Evolutionary conservation across 2,797 vertebrate genomes (phyloP).

Genomic region (Peromyscus nudipes): DNA sequence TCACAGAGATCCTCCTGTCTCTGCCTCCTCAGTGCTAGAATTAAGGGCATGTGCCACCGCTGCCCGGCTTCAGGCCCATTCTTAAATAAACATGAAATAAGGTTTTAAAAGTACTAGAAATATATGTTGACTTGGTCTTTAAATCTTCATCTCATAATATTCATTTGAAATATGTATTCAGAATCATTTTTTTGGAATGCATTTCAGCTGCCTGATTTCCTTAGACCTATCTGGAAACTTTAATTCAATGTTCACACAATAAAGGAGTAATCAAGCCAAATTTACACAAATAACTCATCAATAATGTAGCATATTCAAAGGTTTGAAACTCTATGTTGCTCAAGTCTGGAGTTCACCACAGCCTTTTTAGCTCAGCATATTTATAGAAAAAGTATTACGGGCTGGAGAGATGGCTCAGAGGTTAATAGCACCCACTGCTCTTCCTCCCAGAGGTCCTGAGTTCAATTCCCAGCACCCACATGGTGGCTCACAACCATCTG

Average conservation of each 20-base stretch:
- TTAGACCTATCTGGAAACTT: neutral
- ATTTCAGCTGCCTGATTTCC: neutral
- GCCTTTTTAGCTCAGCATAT: constrained; percentile 2
- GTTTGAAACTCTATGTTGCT: neutral
- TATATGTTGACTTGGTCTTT: neutral
- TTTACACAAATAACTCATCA: constrained; percentile 47
- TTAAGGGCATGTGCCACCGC: too few relatives aligned
- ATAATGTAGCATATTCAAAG: constrained; percentile 35
- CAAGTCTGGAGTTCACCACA: constrained; percentile 38
- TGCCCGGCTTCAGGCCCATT: neutral
- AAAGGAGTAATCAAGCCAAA: neutral
- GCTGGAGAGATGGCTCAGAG: too few relatives aligned
- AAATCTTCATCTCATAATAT: neutral
- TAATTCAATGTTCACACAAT: constrained; percentile 23
- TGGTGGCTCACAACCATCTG: too few relatives aligned
- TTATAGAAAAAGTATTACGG: constrained; percentile 40
- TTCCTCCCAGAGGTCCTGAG: too few relatives aligned
- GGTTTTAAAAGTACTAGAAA: neutral
- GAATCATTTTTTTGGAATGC: neutral
- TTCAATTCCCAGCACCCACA: too few relatives aligned
- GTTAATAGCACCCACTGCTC: too few relatives aligned
- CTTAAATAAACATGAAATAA: neutral
- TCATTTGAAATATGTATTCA: neutral
- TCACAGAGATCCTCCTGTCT: too few relatives aligned
- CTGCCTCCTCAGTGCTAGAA: too few relatives aligned